Conservation (phyloP, 2,797 vertebrate species). For the Atherinosoma microstoma region DNA sequence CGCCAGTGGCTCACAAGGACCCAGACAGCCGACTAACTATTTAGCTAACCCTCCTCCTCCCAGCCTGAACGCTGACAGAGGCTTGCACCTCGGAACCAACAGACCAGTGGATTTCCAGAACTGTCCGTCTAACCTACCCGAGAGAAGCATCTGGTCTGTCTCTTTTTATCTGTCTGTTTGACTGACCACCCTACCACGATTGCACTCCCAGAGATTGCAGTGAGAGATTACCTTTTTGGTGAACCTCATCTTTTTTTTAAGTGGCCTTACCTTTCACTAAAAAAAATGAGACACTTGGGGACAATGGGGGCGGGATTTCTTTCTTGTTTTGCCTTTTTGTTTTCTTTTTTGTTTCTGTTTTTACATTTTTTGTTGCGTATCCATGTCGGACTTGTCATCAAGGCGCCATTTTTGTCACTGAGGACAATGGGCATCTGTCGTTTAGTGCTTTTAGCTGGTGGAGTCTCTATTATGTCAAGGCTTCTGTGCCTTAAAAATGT, state of each 20-base stretch:
- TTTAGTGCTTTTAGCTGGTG: slow-evolving; percentile 87
- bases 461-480: slow-evolving; percentile 89
- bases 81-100: slow-evolving; percentile 64
- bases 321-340: slow-evolving; percentile 22
- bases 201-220: slow-evolving; percentile 87
- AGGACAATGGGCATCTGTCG: slow-evolving; percentile 82
- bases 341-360: slow-evolving; percentile 32
- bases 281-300: slow-evolving; percentile 80
- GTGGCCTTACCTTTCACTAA: slow-evolving; percentile 88
- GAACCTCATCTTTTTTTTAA: slow-evolving; percentile 85
- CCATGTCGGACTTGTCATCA: slow-evolving; percentile 70
- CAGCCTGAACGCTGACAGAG: slow-evolving; percentile 44
- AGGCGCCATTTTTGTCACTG: slow-evolving; percentile 72
- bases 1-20: slow-evolving; percentile 59
- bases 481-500: slow-evolving; percentile 88
- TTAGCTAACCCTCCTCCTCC: slow-evolving; percentile 52
- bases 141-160: slow-evolving; percentile 57
- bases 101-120: slow-evolving; percentile 67
- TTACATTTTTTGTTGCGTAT: slow-evolving; percentile 61
- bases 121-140: slow-evolving; percentile 44
- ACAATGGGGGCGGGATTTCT: slow-evolving; percentile 75
- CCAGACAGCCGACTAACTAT: slow-evolving; percentile 62
- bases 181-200: slow-evolving; percentile 74
- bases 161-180: slow-evolving; percentile 59
- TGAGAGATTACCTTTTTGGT: slow-evolving; percentile 87